Evolutionary conservation across 1,140 invertebrate species (phyloP), one percentile per base, ranked within the genome.

Genomic region (Philaenus spumarius): DNA sequence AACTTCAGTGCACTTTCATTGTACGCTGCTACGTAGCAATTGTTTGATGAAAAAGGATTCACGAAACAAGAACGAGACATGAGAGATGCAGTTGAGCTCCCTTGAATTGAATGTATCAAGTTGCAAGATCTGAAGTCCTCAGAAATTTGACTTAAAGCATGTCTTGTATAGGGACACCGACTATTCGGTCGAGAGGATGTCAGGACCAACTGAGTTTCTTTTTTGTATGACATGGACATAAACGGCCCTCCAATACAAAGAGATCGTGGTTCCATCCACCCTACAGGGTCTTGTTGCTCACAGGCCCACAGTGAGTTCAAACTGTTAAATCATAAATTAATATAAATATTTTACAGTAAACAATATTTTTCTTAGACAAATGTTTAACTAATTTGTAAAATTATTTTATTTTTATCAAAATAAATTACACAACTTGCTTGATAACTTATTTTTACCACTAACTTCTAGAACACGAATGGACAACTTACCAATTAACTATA

Each of bases 171-270:
- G 0, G 77, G 72, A 42, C 76, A 71, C 20, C 71, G 72, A 0
- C 62, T 24, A 63, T 77, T 82, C 5, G 82, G 78, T 26, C 86
- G 74, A 9, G 78, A 79, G 0, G 83, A 83, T 19, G 88, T 69
- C 0, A 88, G 62, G 1, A 80, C 71, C 30, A 51, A 23, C 20
- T 58, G 56, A 11, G 46, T 17, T 26, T 11, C 20, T 19, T 22
- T 11, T 23, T 58, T 24, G 22, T 58, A 58, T 23, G 23, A 50
- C 55, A 61, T 58, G 11, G 59, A 61, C 55, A 55, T 57, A 39
- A 61, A 61, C 12, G 59, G 59, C 2, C 59, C 59, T 12, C 24
- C 30, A 11, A 19, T 55, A 14, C 19, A 15, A 22, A 61, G 40
- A n/a, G 12, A 12, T 2, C 48, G 22, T 9, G 22, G 22, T 2